phyloP scores from a whole-genome alignment of 1,140 invertebrate genomes.

The Pygmarrhopalites habei region DNA sequence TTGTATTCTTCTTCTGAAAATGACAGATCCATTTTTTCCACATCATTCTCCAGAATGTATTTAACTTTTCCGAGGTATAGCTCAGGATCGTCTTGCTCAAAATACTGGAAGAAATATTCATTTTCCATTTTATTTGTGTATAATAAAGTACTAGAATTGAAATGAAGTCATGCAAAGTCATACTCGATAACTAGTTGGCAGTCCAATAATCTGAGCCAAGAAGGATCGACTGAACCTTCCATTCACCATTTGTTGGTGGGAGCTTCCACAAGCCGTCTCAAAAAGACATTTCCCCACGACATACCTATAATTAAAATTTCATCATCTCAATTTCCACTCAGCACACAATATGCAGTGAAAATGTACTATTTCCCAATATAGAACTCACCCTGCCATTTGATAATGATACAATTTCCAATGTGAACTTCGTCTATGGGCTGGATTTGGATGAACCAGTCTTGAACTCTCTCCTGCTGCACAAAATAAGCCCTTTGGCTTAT shows the following conservation, averaged over 20 bases:
- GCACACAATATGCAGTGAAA: no score
- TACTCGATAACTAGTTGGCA: slow-evolving; percentile 82
- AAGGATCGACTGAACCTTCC: slow-evolving; percentile 85
- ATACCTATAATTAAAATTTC: no score
- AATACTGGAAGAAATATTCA: slow-evolving; percentile 56
- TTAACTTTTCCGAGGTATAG: slow-evolving; percentile 86
- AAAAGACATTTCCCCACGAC: slow-evolving; percentile 90
- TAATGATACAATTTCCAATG: slow-evolving; percentile 78
- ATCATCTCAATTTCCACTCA: no score
- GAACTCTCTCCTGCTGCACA: slow-evolving; percentile 64
- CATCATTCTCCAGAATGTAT: slow-evolving; percentile 82
- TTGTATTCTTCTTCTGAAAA: slow-evolving; percentile 87
- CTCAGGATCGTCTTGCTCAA: slow-evolving; percentile 91
- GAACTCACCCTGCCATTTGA: slow-evolving; percentile 88
- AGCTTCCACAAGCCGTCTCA: slow-evolving; percentile 79
- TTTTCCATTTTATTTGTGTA: no score
- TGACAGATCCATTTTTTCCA: slow-evolving; percentile 73
- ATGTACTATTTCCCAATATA: no score
- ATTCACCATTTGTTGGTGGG: slow-evolving; percentile 76
- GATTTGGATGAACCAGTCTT: slow-evolving; percentile 74
- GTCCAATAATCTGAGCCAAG: slow-evolving; percentile 84
- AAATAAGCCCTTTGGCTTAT: slow-evolving; percentile 42
- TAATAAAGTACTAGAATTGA: not conserved
- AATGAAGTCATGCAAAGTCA: slow-evolving; percentile 24
- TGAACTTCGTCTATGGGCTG: slow-evolving; percentile 58